phyloP scores from a whole-genome alignment of 1,140 invertebrate genomes.

The Holotrichia oblita region DNA sequence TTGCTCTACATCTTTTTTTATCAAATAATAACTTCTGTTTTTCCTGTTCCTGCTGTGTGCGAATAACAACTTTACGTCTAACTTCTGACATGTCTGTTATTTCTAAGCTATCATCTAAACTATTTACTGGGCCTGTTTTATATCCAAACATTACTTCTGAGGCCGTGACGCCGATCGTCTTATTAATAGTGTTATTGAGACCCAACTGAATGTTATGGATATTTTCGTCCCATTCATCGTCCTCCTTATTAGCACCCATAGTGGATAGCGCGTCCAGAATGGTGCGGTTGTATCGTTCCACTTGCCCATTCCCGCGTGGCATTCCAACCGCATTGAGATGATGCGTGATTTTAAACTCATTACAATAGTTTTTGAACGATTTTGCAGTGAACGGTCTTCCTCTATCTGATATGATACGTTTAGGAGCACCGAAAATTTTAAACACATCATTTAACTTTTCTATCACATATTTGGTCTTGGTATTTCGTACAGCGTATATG shows the following conservation, averaged over 20 bases:
- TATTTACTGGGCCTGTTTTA: slow-evolving; percentile 5
- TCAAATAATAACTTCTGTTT: not conserved
- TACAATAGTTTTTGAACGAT: slow-evolving; percentile 51
- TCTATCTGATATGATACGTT: slow-evolving; percentile 56
- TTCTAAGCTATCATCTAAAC: not conserved
- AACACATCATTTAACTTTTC: slow-evolving; percentile 5
- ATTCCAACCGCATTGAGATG: slow-evolving; percentile 54
- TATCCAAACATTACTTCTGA: slow-evolving; percentile 30
- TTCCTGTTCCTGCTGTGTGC: not conserved
- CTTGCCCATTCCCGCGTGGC: slow-evolving; percentile 53
- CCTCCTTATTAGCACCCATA: slow-evolving; percentile 7
- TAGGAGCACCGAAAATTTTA: slow-evolving; percentile 51
- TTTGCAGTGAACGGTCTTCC: slow-evolving; percentile 55
- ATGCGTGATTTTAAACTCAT: slow-evolving; percentile 50
- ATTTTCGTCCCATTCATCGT: slow-evolving; percentile 36
- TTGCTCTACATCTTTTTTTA: slow-evolving; percentile 2
- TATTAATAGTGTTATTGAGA: slow-evolving; percentile 20
- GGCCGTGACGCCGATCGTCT: not conserved
- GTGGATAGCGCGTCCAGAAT: not conserved
- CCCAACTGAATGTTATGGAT: slow-evolving; percentile 22
- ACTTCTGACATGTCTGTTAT: not conserved
- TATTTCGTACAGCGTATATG: slow-evolving; percentile 46
- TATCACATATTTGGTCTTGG: slow-evolving; percentile 45
- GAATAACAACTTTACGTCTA: not conserved
- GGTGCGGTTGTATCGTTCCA: slow-evolving; percentile 45